Evolutionary conservation across 2,888 invertebrate genomes (phyloP), one percentile per base, ranked within the genome.

Genomic region (Tenthredo distinguenda): DNA sequence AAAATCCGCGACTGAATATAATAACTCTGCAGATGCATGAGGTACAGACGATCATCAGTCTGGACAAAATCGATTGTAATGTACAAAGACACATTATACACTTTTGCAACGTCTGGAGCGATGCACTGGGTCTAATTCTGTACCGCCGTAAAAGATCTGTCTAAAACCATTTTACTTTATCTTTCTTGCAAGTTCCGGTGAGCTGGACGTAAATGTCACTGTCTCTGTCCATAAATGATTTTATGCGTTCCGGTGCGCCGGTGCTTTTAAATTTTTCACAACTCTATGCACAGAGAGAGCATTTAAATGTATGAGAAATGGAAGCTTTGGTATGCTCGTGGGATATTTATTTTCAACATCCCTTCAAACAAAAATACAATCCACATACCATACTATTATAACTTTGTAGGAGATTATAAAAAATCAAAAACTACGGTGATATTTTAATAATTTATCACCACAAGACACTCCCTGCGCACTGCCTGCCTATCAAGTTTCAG

Each of bases 151-250:
- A 34, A 68, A 34, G 31, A 34, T 68, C 15, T 68, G 68, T 5
- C 31, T 18, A 34, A 34, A 68, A 34, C 34, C 12, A 62, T 68
- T 18, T 6, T 5, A 34, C 15, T 18, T 1, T 5, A 68, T 34
- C 34, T 68, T 26, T 34, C 6, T 18, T 34, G 68, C 18, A 12
- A 34, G 31, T 68, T 68, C 18, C 34, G 18, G 68, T 68, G 68
- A 68, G 68, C 3, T 68, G 34, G 5, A 68, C 68, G 62, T 62
- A 62, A 62, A 68, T 68, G 68, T 68, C 34, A 68, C 31, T 34
- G 68, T 34, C 31, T 68, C 34, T 68, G 68, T 34, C 68, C 68
- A 26, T 68, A 34, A 68, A 68, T 68, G 26, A 68, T 34, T 31
- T 68, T 68, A 68, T 34, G 68, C 18, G 10, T 31, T 34, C 68